A percentile compares a stretch with the other conserved stretches of the same genome.
These are phyloP conservation scores for Heliconius himera DNA, from an alignment of 1,140 invertebrate species.

Conservation along the genomic window DNA sequence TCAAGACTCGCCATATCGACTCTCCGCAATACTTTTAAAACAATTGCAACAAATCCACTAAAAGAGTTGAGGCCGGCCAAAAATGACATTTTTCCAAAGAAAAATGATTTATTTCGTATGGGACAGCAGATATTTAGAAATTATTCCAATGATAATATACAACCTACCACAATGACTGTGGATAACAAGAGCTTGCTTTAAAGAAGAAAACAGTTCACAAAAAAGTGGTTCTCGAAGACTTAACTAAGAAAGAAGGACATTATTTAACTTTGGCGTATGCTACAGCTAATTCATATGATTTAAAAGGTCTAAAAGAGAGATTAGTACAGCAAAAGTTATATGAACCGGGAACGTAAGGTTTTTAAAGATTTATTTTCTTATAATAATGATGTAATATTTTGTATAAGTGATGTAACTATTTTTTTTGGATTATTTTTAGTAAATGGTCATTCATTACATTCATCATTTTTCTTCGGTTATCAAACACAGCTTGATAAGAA, in stretches of 20 bases:
- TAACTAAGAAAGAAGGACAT: conserved; percentile 69
- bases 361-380: conserved; percentile 28
- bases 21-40: conserved; percentile 43
- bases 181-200: conserved; percentile 67
- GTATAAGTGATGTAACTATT: neutral
- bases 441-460: neutral
- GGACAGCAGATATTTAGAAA: conserved; percentile 45
- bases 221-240: conserved; percentile 58
- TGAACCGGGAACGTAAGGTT: conserved; percentile 71
- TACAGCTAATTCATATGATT: conserved; percentile 71
- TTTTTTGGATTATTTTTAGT: neutral
- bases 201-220: conserved; percentile 74
- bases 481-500: neutral
- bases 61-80: conserved; percentile 42
- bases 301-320: conserved; percentile 66
- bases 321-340: conserved; percentile 72
- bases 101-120: conserved; percentile 49
- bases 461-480: neutral
- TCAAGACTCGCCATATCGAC: conserved; percentile 60
- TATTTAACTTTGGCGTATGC: conserved; percentile 71
- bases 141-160: conserved; percentile 56
- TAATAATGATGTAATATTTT: conserved; percentile 49
- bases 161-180: conserved; percentile 55
- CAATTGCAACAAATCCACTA: conserved; percentile 33
- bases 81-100: conserved; percentile 42